A percentile compares a stretch with the other conserved stretches of the same genome.
phyloP scores from a whole-genome alignment of 1,140 invertebrate genomes.

The Pseudomyrmex cubaensis region DNA sequence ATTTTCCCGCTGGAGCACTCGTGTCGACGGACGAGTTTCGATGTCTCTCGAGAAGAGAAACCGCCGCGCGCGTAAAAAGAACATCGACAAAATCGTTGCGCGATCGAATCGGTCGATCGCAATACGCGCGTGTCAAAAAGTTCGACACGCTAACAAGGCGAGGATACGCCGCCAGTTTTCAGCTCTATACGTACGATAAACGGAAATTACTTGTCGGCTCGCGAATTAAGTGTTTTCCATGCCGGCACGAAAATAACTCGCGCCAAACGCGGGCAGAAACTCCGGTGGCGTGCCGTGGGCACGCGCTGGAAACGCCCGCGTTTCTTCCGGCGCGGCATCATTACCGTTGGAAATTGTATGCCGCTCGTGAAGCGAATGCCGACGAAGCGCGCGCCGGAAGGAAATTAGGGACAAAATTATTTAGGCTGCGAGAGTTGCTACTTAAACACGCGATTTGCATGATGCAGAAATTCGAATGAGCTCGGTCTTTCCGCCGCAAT shows the following conservation, averaged over 20 bases:
- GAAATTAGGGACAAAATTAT: constrained; percentile 54
- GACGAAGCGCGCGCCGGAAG: neutral
- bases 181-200: constrained; percentile 70
- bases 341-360: constrained; percentile 55
- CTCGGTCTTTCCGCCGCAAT: constrained; percentile 11
- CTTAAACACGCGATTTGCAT: constrained; percentile 47
- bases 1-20: constrained; percentile 25
- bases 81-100: neutral
- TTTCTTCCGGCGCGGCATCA: constrained; percentile 29
- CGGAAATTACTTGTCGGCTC: constrained; percentile 79
- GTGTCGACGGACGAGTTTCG: neutral
- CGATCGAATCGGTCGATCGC: neutral
- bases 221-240: constrained; percentile 78
- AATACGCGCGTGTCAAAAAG: constrained; percentile 45
- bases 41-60: neutral
- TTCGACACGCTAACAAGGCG: constrained; percentile 72
- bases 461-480: constrained; percentile 31
- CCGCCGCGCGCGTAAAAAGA: neutral
- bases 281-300: constrained; percentile 27
- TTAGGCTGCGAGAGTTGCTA: constrained; percentile 38
- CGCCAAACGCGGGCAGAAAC: constrained; percentile 52
- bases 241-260: constrained; percentile 71
- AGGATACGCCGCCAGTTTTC: constrained; percentile 69
- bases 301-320: neutral
- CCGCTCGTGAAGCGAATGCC: constrained; percentile 25